Base-by-base conservation (phyloP, 2,113 vertebrate genomes). In the Telmatochromis sp. region DNA sequence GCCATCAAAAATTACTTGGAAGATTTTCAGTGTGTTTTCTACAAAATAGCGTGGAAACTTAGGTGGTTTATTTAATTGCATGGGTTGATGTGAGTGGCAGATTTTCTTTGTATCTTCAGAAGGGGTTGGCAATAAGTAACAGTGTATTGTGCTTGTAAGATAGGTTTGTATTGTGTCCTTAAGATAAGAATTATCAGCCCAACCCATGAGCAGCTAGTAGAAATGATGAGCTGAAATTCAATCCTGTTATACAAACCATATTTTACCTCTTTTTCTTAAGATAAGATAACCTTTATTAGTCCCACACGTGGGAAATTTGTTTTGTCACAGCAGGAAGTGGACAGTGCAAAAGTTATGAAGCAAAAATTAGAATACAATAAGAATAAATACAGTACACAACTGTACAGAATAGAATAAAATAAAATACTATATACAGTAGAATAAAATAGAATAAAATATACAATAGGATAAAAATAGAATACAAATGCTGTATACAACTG, bases 131-230 rank as follows among this genome's bases (percentile, higher is more conserved):
- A 73, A 23, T 19, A 73, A 35, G 60, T 28, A 81, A 57, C 26
- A 11, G 17, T 58, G 23, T 21, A n/a, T 54, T 40, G 26, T 15
- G 35, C 63, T 40, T 68, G 63, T 14, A 21, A 68, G 19, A 40
- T 68, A 9, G 12, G 35, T 68, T 68, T 0, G 26, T 6, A 28
- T 60, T 42, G 23, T 53, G 13, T 33, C 28, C 4, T 26, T 28
- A 35, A 82, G 84, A 92, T 93, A 87, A 84, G 73, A 28, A 15
- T 53, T 91, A 87, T 93, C 82, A 33, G 79, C 55, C 40, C 26
- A 51, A 81, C 28, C 79, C 80, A 86, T 2, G 45, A 80, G 33
- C 35, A 78, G 54, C 80, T 63, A 40, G 33, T 40, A 7, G 31
- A 82, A 78, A 86, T 15, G 7, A 80, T 82, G 33, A 81, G 60